Evolutionary conservation across 2,113 vertebrate genomes (phyloP).

Genomic region (Clarias macrocephalus): DNA sequence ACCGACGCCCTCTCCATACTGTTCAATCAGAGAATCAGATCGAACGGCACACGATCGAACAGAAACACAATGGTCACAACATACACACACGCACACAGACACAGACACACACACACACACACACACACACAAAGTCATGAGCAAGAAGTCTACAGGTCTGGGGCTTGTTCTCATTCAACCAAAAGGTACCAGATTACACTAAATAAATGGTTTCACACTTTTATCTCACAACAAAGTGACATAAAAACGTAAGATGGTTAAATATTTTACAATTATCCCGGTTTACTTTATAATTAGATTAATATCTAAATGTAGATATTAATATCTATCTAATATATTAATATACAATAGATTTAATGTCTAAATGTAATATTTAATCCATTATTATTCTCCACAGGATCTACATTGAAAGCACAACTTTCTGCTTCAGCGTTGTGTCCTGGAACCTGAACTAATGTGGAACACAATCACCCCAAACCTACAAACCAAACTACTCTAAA

Average conservation of each 20-base stretch:
- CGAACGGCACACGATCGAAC: conserved; percentile 52
- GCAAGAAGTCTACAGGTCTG: conserved; percentile 9
- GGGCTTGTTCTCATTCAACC: conserved; percentile 11
- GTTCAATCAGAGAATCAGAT: conserved; percentile 59
- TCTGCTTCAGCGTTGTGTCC: background rate
- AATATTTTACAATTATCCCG: background rate
- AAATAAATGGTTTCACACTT: background rate
- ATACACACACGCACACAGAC: conserved; percentile 50
- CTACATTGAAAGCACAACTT: background rate
- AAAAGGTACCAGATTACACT: background rate
- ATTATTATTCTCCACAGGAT: background rate
- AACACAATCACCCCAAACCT: background rate
- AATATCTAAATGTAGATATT: background rate
- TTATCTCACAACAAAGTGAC: background rate
- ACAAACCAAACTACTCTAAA: background rate
- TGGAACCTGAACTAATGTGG: background rate
- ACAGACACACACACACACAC: conserved; percentile 51
- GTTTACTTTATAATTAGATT: too few species aligned
- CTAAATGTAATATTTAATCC: background rate
- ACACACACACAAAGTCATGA: background rate
- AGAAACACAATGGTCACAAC: conserved; percentile 46
- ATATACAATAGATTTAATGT: background rate
- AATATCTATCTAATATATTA: too few species aligned
- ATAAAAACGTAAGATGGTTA: background rate
- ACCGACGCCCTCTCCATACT: conserved; percentile 66